Evolutionary conservation across 2,888 invertebrate species (phyloP), one percentile per base, ranked within the genome.

Genomic region (Sesamia inferens): DNA sequence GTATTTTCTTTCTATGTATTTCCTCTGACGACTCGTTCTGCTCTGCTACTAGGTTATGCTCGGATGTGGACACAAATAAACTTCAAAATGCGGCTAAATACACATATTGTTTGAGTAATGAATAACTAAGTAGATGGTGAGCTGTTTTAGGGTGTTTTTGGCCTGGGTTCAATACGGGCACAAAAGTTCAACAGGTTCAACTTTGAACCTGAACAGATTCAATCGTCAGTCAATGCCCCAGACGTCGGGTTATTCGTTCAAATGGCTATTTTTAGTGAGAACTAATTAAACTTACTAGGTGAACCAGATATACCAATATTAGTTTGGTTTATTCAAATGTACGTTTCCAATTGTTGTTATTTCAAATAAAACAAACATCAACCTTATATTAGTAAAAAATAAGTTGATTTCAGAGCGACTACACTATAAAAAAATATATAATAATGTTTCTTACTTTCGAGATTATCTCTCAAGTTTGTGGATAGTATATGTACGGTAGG

Each of bases 201-300:
- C 55, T 77, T 70, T 70, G 76, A 77, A 76, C 77, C 31, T 77
- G 39, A 11, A 75, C 59, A 63, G 6, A 16, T 57, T 58, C 44
- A 44, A 63, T 48, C 76, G 39, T n/a, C 77, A 77, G 77, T 57
- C 39, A 76, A 71, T n/a, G 58, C 63, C 68, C 68, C 63, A 54
- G 70, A 57, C 57, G 44, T 44, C 42, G 61, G 22, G 16, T 3
- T 31, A 42, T 70, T 51, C 19, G 14, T 44, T 57, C 54, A 70
- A 76, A 77, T 63, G 19, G 31, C 16, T 57, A 31, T 76, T 62
- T 76, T 19, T 42, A 24, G 61, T 69, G 48, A 62, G 7, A 69
- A 76, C 55, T 51, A 48, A 31, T 57, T 55, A 69, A 68, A 55
- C n/a, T 68, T 44, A 14, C n/a, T 68, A 5, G 13, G 42, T 68